phyloP scores from a whole-genome alignment of 2,113 vertebrate genomes.

The Prunella fulvescens region DNA sequence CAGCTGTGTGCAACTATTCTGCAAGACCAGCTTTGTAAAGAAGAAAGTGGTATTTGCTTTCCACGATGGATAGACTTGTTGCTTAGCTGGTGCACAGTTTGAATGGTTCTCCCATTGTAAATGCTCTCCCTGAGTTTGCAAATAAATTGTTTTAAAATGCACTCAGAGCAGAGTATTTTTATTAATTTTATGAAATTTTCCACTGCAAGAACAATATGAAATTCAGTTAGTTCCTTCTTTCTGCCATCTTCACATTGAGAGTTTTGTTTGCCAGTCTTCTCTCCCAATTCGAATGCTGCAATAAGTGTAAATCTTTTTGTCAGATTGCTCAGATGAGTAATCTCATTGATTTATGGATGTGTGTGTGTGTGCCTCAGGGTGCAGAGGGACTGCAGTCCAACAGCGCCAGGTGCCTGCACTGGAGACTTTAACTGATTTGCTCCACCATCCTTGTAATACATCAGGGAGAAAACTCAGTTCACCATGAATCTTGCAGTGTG shows the following conservation, averaged over 20 bases:
- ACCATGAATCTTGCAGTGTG: not conserved
- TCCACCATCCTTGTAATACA: not conserved
- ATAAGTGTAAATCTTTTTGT: not conserved
- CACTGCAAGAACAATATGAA: not conserved
- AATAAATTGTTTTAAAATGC: not conserved
- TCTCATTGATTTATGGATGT: not conserved
- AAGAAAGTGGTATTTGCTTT: not conserved
- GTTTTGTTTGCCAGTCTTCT: not conserved
- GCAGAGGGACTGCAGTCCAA: not conserved
- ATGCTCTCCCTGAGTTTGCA: not conserved
- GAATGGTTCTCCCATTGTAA: not conserved
- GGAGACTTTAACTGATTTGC: not conserved
- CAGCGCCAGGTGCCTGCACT: not conserved
- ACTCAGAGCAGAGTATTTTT: not conserved
- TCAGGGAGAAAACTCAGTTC: not conserved
- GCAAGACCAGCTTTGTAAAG: not conserved
- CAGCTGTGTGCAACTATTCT: not conserved
- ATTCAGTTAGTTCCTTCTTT: not conserved
- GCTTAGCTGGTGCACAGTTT: not conserved
- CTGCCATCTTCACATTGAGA: not conserved
- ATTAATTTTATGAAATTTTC: not conserved
- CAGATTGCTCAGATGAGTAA: not conserved
- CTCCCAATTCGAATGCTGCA: rapidly evolving
- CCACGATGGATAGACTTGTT: not conserved
- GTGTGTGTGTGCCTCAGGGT: not conserved